Base-by-base conservation (phyloP, 1,140 invertebrate species). In the Periplaneta americana region DNA sequence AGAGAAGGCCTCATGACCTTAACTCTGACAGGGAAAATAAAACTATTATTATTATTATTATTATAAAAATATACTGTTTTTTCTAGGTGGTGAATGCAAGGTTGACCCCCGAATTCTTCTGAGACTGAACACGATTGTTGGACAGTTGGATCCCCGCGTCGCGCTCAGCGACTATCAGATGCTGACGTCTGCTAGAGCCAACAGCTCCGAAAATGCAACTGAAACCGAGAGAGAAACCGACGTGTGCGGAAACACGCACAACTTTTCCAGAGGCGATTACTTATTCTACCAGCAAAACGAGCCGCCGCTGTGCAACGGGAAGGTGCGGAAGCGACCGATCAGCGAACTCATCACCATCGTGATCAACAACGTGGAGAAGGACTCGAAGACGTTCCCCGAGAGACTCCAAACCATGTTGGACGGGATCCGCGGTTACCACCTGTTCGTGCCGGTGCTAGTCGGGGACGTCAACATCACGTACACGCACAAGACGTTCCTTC, bases 231-330 rank as follows among this genome's bases (percentile, higher is more conserved):
- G 13, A 11, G 31, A 66, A 22, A 36, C 35, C 2, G 82, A 82
- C 33, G 75, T 78, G 28, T 83, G 82, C 66, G 77, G 34, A 15
- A 77, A 83, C 32, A 31, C 48, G 8, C 75, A 75, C 80, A 74
- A 75, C 9, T 77, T 33, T 18, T 33, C 75, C 2, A 34, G 36
- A 36, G 31, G 74, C 35, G 82, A 81, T 18, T 75, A 78, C 31
- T 80, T 77, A 18, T 79, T 78, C 17, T 82, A 81, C 74, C 66
- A 81, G n/a, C 57, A 75, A 34, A 81, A 81, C 48, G 82, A 82
- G 32, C 33, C 80, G 11, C 74, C 39, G 11, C 18, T 17, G 17
- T 35, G 35, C 22, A 78, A 37, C 48, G 36, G 48, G 8, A 31
- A 57, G 33, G 78, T 79, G 22, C 17, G 48, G 36, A 75, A 57